Base-by-base conservation (phyloP, 2,888 invertebrate genomes). In the Daptonema setosum region DNA sequence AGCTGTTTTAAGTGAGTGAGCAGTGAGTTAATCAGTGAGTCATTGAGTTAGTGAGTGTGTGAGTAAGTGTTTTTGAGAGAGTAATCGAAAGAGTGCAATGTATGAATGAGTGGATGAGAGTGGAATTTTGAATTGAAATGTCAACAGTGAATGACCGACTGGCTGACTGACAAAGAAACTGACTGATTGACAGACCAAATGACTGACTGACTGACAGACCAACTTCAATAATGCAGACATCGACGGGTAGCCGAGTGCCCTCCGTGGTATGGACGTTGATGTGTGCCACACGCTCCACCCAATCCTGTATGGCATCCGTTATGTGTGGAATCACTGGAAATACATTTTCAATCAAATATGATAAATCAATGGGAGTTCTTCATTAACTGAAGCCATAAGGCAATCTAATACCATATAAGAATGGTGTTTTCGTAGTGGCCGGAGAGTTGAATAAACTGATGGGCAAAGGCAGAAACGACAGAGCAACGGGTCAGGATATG, bases 281-380 rank as follows among this genome's bases (percentile, higher is more conserved):
- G 41, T 47, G 52, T 51, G 64, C 66, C 28, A 73, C 73, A 30
- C 65, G 62, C 8, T 45, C 43, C 22, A 57, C 52, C 56, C 57
- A 59, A 62, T 80, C 78, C 48, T 54, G 14, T 50, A 99, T 91
- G 20, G 88, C 85, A 73, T 95, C 90, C 0, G 95, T 97, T 58
- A 97, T 86, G 71, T 97, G 97, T 2, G 97, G 97, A 28, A 97
- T 87, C 64, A 95, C 93, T 90, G 69, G 28, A 71, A 72, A 55
- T 48, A 58, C 60, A 55, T 60, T 22, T 48, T 48, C n/a, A 41
- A 14, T 41, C 11, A 41, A 11, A 11, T 41, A 20, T 14, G 41
- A 41, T 41, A 41, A 14, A 20, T 11, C n/a, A n/a, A n/a, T n/a
- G n/a, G n/a, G n/a, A n/a, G n/a, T n/a, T n/a, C n/a, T n/a, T n/a